Conservation (phyloP, 1,140 invertebrate species). For the Potamilus streckersoni region DNA sequence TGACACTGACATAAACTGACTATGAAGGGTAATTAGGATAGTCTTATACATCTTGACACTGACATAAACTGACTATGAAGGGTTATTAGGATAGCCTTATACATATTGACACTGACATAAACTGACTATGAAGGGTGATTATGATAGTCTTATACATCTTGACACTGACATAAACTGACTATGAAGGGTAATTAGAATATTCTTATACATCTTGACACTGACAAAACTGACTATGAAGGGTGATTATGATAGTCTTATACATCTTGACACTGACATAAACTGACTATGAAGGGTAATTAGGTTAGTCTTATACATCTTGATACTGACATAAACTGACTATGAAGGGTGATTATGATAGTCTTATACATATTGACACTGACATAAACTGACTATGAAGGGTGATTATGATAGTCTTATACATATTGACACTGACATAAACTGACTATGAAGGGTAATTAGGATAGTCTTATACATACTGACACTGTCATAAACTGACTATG, state of each 20-base stretch:
- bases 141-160: too few relatives aligned
- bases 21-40: constrained; percentile 79
- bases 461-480: too few relatives aligned
- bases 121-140: constrained; percentile 82
- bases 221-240: constrained; percentile 93
- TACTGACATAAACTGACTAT: constrained; percentile 74
- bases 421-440: too few relatives aligned
- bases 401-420: constrained; percentile 1
- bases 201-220: constrained; percentile 23
- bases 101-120: too few relatives aligned
- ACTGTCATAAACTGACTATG: constrained; percentile 75
- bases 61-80: constrained; percentile 79
- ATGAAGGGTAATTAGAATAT: constrained; percentile 76
- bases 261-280: too few relatives aligned
- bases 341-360: constrained; percentile 73
- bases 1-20: constrained; percentile 62
- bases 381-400: constrained; percentile 82
- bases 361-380: too few relatives aligned
- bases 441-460: constrained; percentile 82
- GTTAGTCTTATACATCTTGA: too few relatives aligned
- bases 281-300: constrained; percentile 82
- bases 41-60: too few relatives aligned
- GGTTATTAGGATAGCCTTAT: constrained; percentile 62
- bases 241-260: constrained; percentile 19
- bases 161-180: constrained; percentile 70